Evolutionary conservation across 2,888 invertebrate species (phyloP).

Genomic region (Ecdyonurus torrentis): DNA sequence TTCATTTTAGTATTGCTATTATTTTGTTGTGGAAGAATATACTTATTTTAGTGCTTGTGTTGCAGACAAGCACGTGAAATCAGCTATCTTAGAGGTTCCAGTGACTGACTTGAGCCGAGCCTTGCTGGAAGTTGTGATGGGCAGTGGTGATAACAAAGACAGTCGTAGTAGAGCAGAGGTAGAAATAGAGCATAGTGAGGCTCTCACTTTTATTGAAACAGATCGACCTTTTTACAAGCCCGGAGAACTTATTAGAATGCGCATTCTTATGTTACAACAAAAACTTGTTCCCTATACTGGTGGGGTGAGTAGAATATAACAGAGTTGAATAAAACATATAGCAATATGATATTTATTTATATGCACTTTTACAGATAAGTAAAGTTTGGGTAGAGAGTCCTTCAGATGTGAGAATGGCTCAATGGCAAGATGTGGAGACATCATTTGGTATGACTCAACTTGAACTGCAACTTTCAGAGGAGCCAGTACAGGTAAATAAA

Average conservation of each 20-base stretch:
- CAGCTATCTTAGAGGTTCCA: not conserved
- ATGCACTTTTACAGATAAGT: conserved; percentile 31
- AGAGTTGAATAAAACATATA: not conserved
- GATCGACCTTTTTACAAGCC: conserved; percentile 41
- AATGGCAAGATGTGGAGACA: conserved; percentile 42
- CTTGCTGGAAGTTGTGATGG: not conserved
- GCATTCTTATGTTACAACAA: conserved; percentile 35
- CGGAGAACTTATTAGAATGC: conserved; percentile 36
- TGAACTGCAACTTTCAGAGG: conserved; percentile 27
- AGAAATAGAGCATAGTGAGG: conserved; percentile 32
- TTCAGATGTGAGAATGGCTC: conserved; percentile 38
- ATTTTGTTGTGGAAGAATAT: too few species aligned
- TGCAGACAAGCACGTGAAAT: not conserved
- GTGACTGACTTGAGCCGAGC: not conserved
- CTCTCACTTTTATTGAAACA: conserved; percentile 36
- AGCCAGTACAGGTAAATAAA: conserved; percentile 18
- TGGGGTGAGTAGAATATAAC: not conserved
- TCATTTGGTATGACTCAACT: conserved; percentile 43
- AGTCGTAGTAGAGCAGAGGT: conserved; percentile 27
- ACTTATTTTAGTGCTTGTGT: too few species aligned
- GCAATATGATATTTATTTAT: not conserved
- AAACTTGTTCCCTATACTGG: conserved; percentile 36
- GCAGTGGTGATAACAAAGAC: too few species aligned
- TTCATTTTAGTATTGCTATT: too few species aligned
- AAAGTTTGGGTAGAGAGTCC: conserved; percentile 51